These are phyloP conservation scores for Lepidurus packardi DNA, from an alignment of 1,140 invertebrate species.

Conservation along the genomic window DNA sequence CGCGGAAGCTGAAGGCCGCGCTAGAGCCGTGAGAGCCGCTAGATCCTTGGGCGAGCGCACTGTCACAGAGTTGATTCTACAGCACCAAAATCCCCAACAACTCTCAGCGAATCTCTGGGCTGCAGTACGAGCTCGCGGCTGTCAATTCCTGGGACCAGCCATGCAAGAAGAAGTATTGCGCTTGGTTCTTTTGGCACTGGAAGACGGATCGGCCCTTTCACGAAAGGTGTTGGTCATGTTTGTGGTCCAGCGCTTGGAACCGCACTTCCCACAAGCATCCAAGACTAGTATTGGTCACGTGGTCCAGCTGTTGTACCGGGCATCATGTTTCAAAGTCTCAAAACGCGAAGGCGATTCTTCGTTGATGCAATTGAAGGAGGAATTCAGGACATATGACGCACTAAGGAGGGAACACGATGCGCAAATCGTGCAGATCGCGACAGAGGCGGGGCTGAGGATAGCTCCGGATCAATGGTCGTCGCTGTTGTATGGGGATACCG, in stretches of 20 bases:
- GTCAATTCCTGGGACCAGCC: constrained; percentile 98
- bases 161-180: constrained; percentile 98
- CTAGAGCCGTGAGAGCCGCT: constrained; percentile 50
- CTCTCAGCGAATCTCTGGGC: constrained; percentile 92
- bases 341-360: constrained; percentile 97
- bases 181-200: constrained; percentile 84
- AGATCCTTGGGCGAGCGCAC: constrained; percentile 88
- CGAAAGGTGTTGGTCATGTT: constrained; percentile 98
- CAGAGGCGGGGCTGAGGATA: constrained; percentile 91
- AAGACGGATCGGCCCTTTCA: constrained; percentile 93
- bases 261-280: constrained; percentile 94
- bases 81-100: constrained; percentile 89
- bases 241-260: constrained; percentile 90
- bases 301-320: constrained; percentile 93
- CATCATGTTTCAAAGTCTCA: constrained; percentile 96
- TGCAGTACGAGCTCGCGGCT: constrained; percentile 89
- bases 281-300: constrained; percentile 99
- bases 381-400: constrained; percentile 91
- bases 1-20: constrained; percentile 69
- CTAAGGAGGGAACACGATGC: constrained; percentile 92
- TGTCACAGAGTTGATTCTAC: constrained; percentile 88
- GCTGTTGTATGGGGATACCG: constrained; percentile 87
- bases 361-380: constrained; percentile 96
- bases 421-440: constrained; percentile 97
- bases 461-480: constrained; percentile 98